A percentile compares a stretch with the other conserved stretches of the same genome.
These are phyloP conservation scores for Drosophila mettleri DNA, from an alignment of 2,888 invertebrate genomes.

Conservation along the genomic window DNA sequence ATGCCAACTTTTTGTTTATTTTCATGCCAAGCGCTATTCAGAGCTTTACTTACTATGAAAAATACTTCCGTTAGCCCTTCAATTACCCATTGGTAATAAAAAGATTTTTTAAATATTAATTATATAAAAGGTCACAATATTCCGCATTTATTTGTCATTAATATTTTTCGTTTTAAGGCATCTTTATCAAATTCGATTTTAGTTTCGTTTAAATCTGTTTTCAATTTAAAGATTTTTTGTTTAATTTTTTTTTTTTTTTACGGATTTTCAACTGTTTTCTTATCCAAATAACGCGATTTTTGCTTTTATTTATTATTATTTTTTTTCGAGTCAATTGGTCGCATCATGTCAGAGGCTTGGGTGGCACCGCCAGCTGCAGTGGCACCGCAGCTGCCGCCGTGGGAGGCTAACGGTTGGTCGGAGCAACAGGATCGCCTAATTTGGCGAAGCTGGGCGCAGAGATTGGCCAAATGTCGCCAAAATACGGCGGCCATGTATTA, in stretches of 20 bases:
- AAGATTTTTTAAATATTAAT: too few species aligned
- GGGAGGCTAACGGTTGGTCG: slow-evolving; percentile 54
- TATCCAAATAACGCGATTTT: slow-evolving; percentile 16
- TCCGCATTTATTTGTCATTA: not conserved
- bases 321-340: slow-evolving; percentile 23
- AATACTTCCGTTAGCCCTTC: too few species aligned
- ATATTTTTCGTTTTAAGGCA: not conserved
- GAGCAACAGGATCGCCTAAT: slow-evolving; percentile 34
- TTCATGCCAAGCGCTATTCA: too few species aligned
- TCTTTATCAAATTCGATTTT: slow-evolving; percentile 19
- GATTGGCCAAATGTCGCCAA: slow-evolving; percentile 60
- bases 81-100: too few species aligned
- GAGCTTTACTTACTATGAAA: too few species aligned
- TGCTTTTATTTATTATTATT: not conserved
- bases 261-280: slow-evolving; percentile 5
- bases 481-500: slow-evolving; percentile 54
- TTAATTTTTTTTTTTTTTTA: slow-evolving; percentile 6
- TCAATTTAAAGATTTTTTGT: slow-evolving; percentile 28
- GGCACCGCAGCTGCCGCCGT: slow-evolving; percentile 16
- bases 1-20: too few species aligned
- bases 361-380: not conserved
- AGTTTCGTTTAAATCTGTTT: slow-evolving; percentile 29
- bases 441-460: slow-evolving; percentile 70
- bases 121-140: not conserved
- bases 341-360: not conserved